Conservation (phyloP, 2,888 invertebrate genomes). For the Spialia ferax region DNA sequence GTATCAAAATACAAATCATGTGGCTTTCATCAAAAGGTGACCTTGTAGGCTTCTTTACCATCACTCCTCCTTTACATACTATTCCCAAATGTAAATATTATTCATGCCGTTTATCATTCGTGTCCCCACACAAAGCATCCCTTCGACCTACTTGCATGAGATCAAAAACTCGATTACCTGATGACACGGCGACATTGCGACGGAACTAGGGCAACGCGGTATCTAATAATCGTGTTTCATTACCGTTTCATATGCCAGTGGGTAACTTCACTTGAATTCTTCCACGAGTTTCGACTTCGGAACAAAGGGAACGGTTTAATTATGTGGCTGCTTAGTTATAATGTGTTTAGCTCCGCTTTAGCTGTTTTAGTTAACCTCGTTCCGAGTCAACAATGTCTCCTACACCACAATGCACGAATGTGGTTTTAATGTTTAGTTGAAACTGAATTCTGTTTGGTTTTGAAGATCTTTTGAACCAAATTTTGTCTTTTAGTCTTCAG, state of each 20-base stretch:
- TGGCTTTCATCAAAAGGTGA: background rate
- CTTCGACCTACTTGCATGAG: constrained; percentile 9
- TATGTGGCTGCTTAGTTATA: constrained; percentile 50
- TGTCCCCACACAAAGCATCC: constrained; percentile 11
- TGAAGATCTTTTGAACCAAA: background rate
- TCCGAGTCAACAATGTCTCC: constrained; percentile 42
- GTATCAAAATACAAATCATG: background rate
- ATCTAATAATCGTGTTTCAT: constrained; percentile 32
- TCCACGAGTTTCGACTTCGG: constrained; percentile 39
- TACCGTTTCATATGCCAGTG: constrained; percentile 13
- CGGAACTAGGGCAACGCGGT: constrained; percentile 28
- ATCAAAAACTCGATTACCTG: constrained; percentile 25
- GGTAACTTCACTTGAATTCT: background rate
- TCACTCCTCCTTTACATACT: background rate
- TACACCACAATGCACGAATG: constrained; percentile 5
- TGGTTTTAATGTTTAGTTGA: constrained; percentile 8
- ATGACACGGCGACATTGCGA: constrained; percentile 1
- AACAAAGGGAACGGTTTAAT: constrained; percentile 51
- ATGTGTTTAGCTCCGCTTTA: constrained; percentile 40
- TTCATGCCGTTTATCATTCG: constrained; percentile 7
- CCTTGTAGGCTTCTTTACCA: background rate
- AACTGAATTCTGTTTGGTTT: background rate
- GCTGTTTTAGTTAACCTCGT: constrained; percentile 44
- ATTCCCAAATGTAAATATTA: background rate
- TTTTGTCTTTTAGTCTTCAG: background rate